Percentiles rank a stretch among this genome's conserved stretches.
phyloP scores from a whole-genome alignment of 2,797 vertebrate genomes.

The Intellagama lesueurii region DNA sequence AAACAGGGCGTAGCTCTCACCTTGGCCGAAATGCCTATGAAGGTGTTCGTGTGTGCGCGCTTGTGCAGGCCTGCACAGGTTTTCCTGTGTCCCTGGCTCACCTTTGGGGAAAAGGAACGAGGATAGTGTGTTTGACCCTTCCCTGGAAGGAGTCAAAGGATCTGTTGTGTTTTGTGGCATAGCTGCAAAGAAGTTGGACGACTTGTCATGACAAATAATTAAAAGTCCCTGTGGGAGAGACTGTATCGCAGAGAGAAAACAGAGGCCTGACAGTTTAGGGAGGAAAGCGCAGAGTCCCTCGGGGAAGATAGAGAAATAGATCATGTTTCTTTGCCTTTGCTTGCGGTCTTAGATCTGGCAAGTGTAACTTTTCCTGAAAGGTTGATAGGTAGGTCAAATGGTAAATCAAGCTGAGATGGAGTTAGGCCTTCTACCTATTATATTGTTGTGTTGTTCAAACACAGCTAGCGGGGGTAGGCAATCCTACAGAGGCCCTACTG shows the following conservation, averaged over 20 bases:
- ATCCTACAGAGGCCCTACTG: no score
- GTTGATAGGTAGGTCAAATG: constrained; percentile 60
- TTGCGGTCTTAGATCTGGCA: constrained; percentile 41
- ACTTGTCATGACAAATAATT: constrained; percentile 77
- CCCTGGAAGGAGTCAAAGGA: constrained; percentile 22
- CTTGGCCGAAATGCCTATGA: neutral
- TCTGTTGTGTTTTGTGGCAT: constrained; percentile 70
- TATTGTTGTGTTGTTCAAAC: constrained; percentile 36
- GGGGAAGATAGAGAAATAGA: constrained; percentile 64
- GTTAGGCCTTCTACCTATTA: constrained; percentile 49
- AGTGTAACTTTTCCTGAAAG: constrained; percentile 66
- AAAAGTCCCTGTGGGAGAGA: constrained; percentile 73
- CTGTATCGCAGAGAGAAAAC: constrained; percentile 74
- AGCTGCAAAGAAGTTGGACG: constrained; percentile 74
- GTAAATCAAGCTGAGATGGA: constrained; percentile 58
- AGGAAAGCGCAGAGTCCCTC: constrained; percentile 53
- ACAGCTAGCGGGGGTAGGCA: constrained; percentile 22
- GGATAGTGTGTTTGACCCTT: constrained; percentile 66
- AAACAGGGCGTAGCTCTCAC: neutral
- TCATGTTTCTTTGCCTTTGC: constrained; percentile 58
- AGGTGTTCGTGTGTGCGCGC: neutral
- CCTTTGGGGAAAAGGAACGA: constrained; percentile 59
- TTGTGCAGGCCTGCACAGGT: constrained; percentile 6
- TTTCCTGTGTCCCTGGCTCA: constrained; percentile 51
- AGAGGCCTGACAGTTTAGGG: constrained; percentile 73